Percentiles rank a stretch among this genome's conserved stretches.
Evolutionary conservation across 1,140 invertebrate genomes (phyloP).

Genomic region (Watersipora subatra): DNA sequence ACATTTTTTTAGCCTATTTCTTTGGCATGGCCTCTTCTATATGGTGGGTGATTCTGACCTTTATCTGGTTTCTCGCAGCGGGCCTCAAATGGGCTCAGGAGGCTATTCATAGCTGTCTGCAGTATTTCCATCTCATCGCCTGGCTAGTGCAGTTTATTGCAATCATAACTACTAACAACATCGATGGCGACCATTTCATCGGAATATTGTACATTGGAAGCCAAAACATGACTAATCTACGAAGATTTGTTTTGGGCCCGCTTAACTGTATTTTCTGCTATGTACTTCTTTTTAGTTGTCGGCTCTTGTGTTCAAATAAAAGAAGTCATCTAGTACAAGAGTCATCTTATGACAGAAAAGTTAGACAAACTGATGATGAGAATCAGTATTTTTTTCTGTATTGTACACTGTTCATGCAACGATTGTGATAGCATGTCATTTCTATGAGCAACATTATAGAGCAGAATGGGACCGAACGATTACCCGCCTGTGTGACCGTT

Average conservation of each 20-base stretch:
- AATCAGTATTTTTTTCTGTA: slow-evolving; percentile 69
- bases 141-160: too few species aligned
- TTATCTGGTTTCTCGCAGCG: slow-evolving; percentile 95
- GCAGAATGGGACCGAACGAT: slow-evolving; percentile 54
- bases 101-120: slow-evolving; percentile 90
- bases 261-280: slow-evolving; percentile 78
- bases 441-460: slow-evolving; percentile 45
- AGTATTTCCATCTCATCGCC: slow-evolving; percentile 97
- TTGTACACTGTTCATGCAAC: slow-evolving; percentile 91
- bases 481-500: slow-evolving; percentile 49
- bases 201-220: slow-evolving; percentile 92
- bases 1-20: slow-evolving; percentile 88
- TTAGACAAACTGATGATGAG: slow-evolving; percentile 93
- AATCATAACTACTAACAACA: too few species aligned
- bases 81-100: slow-evolving; percentile 97
- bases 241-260: too few species aligned
- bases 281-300: slow-evolving; percentile 81
- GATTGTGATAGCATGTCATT: slow-evolving; percentile 75
- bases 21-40: slow-evolving; percentile 94
- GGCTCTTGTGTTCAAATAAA: slow-evolving; percentile 86
- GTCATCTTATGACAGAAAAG: slow-evolving; percentile 75
- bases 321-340: slow-evolving; percentile 55
- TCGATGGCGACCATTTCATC: slow-evolving; percentile 88
- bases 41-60: slow-evolving; percentile 93
- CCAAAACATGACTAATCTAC: slow-evolving; percentile 72